These are phyloP conservation scores for Branchellion lobata DNA, from an alignment of 2,888 invertebrate species.

Conservation along the genomic window DNA sequence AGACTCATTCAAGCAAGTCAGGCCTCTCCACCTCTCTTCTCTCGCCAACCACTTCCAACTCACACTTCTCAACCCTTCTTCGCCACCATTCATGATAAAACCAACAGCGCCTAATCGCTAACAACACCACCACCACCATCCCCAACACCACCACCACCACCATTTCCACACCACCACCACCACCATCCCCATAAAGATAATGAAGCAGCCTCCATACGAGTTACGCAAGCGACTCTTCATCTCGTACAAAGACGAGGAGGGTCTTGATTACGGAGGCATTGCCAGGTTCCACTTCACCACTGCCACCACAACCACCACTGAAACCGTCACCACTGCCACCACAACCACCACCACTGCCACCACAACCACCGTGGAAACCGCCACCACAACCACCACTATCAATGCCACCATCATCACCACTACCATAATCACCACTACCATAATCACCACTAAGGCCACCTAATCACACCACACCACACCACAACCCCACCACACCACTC, in stretches of 20 bases:
- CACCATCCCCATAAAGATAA: conserved; percentile 72
- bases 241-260: conserved; percentile 98
- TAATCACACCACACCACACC: not conserved
- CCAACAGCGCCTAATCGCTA: too few relatives aligned
- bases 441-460: too few relatives aligned
- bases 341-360: not conserved
- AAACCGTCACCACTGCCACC: too few relatives aligned
- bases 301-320: too few relatives aligned
- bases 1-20: conserved; percentile 89
- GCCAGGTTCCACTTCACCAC: conserved; percentile 71
- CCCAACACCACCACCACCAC: too few relatives aligned
- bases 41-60: not conserved
- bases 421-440: too few relatives aligned
- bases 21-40: not conserved
- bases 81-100: too few relatives aligned
- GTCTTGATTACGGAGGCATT: conserved; percentile 96
- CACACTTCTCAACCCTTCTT: too few relatives aligned
- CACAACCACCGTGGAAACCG: conserved; percentile 63
- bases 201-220: conserved; percentile 96
- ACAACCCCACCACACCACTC: not conserved
- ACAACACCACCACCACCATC: too few relatives aligned
- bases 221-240: conserved; percentile 89
- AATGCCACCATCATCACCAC: too few relatives aligned
- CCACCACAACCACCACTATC: conserved; percentile 63
- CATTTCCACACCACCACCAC: too few relatives aligned